phyloP scores from a whole-genome alignment of 35 echinoderm and acorn worm genomes.

The Patiria miniata region DNA sequence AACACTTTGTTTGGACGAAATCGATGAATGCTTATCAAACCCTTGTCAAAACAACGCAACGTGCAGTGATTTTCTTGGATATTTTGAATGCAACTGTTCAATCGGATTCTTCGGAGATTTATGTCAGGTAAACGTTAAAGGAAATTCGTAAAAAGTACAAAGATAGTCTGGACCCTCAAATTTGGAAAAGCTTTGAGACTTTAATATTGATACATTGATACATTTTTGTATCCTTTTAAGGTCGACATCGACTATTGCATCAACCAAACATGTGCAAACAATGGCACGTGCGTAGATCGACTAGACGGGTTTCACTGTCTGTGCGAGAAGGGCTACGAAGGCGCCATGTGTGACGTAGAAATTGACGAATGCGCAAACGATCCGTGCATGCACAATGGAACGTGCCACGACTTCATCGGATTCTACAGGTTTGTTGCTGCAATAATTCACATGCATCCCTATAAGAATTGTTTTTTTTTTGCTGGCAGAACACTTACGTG shows the following conservation, averaged over 20 bases:
- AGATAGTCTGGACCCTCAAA: no score
- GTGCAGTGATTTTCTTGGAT: constrained; percentile 34
- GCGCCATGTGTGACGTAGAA: constrained; percentile 37
- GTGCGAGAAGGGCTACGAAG: constrained; percentile 54
- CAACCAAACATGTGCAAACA: constrained; percentile 66
- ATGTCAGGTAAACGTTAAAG: background rate
- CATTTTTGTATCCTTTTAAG: constrained; percentile 29
- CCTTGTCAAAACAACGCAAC: constrained; percentile 68
- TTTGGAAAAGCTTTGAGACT: no score
- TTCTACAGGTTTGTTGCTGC: background rate
- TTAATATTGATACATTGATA: no score
- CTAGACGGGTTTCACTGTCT: constrained; percentile 42
- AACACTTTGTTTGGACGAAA: constrained; percentile 30
- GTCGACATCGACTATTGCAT: constrained; percentile 44
- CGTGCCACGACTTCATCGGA: constrained; percentile 35
- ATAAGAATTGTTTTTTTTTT: no score
- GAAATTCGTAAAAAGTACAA: no score
- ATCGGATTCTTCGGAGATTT: background rate
- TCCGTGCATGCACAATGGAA: constrained; percentile 2
- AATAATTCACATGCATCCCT: no score
- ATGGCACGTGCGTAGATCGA: constrained; percentile 60
- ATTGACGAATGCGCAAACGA: constrained; percentile 14
- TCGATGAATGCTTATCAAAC: constrained; percentile 27
- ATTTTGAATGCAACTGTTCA: constrained; percentile 46
- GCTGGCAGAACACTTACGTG: no score